Conservation (phyloP, 2,888 invertebrate species). For the Laothoe populi region DNA sequence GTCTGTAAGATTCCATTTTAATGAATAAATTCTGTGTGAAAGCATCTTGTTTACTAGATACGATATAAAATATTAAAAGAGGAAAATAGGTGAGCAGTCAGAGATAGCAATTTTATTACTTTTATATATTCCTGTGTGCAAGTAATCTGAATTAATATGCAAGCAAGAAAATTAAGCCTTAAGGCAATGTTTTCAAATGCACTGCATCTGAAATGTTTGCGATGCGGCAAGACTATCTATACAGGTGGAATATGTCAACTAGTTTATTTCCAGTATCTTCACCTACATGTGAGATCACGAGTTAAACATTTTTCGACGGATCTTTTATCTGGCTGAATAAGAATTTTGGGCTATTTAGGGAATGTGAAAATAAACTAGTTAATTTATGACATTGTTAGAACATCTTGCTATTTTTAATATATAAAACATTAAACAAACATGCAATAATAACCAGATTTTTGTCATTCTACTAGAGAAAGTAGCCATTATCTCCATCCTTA, state of each 20-base stretch:
- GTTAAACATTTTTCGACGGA: no score
- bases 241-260: no score
- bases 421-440: no score
- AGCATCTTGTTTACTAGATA: slow-evolving; percentile 8
- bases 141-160: slow-evolving; percentile 16
- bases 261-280: background rate
- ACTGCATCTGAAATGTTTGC: slow-evolving; percentile 5
- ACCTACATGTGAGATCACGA: no score
- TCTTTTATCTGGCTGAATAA: no score
- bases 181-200: slow-evolving; percentile 7
- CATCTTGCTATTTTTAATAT: no score
- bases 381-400: no score
- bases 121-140: background rate
- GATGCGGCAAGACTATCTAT: background rate
- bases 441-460: no score
- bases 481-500: no score
- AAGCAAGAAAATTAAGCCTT: slow-evolving; percentile 5
- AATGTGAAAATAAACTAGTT: no score
- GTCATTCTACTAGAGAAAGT: no score
- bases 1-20: slow-evolving; percentile 24
- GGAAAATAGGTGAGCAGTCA: background rate
- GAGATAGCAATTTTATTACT: slow-evolving; percentile 3
- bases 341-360: no score
- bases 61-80: slow-evolving; percentile 19
- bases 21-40: slow-evolving; percentile 24